These are phyloP conservation scores for Hypanus sabinus DNA, from an alignment of 2,113 vertebrate genomes.

Conservation along the genomic window DNA sequence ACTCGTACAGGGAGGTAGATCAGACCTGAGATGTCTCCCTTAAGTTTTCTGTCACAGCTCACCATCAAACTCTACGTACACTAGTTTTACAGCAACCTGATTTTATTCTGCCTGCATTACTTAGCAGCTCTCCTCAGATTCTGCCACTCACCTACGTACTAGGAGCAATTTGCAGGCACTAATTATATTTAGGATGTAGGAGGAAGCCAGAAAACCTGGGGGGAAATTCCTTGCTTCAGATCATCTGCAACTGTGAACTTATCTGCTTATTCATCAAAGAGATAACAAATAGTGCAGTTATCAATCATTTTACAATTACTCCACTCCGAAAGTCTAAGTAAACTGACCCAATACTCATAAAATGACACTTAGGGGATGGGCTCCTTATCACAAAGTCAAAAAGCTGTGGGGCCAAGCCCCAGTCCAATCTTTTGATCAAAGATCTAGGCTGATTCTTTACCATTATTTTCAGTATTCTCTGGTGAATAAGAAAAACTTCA, in stretches of 20 bases:
- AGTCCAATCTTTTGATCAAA: neutral
- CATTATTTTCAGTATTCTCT: neutral
- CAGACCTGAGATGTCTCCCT: neutral
- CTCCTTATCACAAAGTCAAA: neutral
- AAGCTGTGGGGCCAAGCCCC: neutral
- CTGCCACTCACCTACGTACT: too few species aligned
- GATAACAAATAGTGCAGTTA: neutral
- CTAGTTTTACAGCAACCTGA: too few species aligned
- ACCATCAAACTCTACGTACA: too few species aligned
- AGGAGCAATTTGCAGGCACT: too few species aligned
- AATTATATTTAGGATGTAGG: neutral
- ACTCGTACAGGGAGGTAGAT: neutral
- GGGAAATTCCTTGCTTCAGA: neutral
- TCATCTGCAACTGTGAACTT: neutral
- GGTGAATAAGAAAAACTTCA: neutral
- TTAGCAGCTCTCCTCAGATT: too few species aligned
- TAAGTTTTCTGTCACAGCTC: neutral
- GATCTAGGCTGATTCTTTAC: neutral
- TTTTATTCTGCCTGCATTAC: too few species aligned
- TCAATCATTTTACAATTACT: neutral
- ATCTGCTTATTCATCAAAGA: neutral
- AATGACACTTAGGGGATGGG: neutral
- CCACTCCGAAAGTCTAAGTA: neutral
- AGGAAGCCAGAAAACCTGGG: neutral
- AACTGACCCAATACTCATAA: neutral